Base-by-base conservation (phyloP, 1,140 invertebrate genomes). In the Condylostylus longicornis region DNA sequence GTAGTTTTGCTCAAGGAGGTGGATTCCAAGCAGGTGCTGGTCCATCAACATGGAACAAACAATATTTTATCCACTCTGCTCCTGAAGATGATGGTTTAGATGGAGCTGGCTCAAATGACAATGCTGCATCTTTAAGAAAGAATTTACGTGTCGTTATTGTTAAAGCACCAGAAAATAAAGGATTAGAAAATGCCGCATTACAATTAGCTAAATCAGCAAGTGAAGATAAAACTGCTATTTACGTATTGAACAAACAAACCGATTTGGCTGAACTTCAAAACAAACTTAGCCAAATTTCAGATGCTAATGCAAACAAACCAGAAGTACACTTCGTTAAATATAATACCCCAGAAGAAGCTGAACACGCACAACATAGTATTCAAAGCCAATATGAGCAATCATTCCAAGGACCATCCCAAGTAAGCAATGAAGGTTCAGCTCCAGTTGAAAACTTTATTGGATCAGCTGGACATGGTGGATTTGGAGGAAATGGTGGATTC, bases 241-340 rank as follows among this genome's bases (percentile, higher is more conserved):
- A 57, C 41, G 51, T 57, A 1, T 47, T 58, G 1, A 56, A 48
- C 40, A 58, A 57, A 33, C 54, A 58, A 42, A 46, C 54, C 3
- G 52, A 58, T 20, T 47, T 57, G 22, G 45, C 47, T 3, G 54
- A 57, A 32, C 42, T 58, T 34, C 48, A 49, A 32, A 44, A 51
- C 32, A 54, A 53, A 37, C 23, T 57, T 18, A 54, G 49, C 27
- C 23, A 38, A 29, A 45, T 57, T 15, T 44, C 45, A 23, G 45
- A 34, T 34, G 45, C 45, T 33, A 45, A 35, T 42, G 49, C 45
- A 42, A 27, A 43, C 20, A 53, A 46, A 19, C 54, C 54, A 6
- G 54, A 57, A 42, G 54, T 57, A 3, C 54, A 56, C 41, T 57
- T 56, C 32, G 50, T 57, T 44, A 57, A 57, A 42, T 57, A 57